Conservation (phyloP, 2,888 invertebrate genomes). For the Dastarcus helophoroides region DNA sequence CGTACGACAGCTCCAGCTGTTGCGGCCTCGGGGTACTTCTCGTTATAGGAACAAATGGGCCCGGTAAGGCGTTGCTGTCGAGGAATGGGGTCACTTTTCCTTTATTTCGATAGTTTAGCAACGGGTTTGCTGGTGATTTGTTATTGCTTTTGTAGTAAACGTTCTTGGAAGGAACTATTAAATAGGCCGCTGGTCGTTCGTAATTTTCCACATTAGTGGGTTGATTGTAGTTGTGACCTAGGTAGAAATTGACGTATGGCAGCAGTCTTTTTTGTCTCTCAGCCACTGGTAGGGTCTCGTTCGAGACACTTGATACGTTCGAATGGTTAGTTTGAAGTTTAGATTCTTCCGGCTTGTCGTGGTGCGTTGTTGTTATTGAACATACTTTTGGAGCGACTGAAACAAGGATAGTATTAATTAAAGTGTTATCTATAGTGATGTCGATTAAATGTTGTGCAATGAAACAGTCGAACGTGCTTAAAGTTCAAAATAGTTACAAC, state of each 20-base stretch:
- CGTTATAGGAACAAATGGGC: slow-evolving; percentile 41
- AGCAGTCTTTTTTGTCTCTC: slow-evolving; percentile 67
- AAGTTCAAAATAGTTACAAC: too few relatives aligned
- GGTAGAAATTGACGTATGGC: slow-evolving; percentile 74
- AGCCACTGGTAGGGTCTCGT: slow-evolving; percentile 16
- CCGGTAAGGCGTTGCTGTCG: slow-evolving; percentile 43
- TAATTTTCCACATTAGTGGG: not conserved
- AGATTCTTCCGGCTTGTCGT: slow-evolving; percentile 30
- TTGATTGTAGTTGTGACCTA: slow-evolving; percentile 41
- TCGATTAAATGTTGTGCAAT: too few relatives aligned
- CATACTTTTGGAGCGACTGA: too few relatives aligned
- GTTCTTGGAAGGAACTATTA: too few relatives aligned
- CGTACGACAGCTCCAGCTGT: slow-evolving; percentile 10
- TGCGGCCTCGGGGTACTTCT: slow-evolving; percentile 5
- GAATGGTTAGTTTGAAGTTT: slow-evolving; percentile 17
- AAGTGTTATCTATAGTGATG: too few relatives aligned
- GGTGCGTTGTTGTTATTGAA: slow-evolving; percentile 30
- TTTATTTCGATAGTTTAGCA: not conserved
- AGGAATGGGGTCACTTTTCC: slow-evolving; percentile 42
- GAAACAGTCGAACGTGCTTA: too few relatives aligned
- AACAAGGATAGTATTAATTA: too few relatives aligned
- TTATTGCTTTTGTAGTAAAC: too few relatives aligned
- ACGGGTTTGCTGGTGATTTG: slow-evolving; percentile 10
- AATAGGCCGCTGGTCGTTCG: not conserved
- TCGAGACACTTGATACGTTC: slow-evolving; percentile 9